A percentile compares a stretch with the other conserved stretches of the same genome.
These are phyloP conservation scores for Tetrapedia diversipes DNA, from an alignment of 2,888 invertebrate species.

Conservation along the genomic window DNA sequence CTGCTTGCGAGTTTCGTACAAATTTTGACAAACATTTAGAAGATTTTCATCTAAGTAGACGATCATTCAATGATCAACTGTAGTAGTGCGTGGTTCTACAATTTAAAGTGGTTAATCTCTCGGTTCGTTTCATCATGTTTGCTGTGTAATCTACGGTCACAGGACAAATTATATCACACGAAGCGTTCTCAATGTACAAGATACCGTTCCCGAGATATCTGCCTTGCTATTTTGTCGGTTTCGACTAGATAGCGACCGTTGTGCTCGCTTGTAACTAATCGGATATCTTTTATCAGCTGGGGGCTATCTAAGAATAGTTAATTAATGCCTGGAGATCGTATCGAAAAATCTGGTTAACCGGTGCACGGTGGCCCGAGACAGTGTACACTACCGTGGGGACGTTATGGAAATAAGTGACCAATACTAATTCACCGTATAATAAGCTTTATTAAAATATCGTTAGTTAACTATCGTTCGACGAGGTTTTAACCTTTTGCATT, in stretches of 20 bases:
- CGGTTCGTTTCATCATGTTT: neutral
- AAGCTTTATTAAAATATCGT: too few species aligned
- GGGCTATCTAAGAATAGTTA: slow-evolving; percentile 29
- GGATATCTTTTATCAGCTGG: slow-evolving; percentile 31
- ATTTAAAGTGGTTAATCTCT: neutral
- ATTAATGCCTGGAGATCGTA: slow-evolving; percentile 34
- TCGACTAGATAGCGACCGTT: slow-evolving; percentile 15
- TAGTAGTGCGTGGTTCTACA: too few species aligned
- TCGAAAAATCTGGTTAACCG: slow-evolving; percentile 30
- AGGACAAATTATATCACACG: slow-evolving; percentile 22
- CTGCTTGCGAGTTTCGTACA: too few species aligned
- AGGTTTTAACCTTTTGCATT: too few species aligned
- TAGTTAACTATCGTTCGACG: too few species aligned
- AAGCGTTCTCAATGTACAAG: slow-evolving; percentile 20
- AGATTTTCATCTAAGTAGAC: too few species aligned
- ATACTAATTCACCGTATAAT: too few species aligned
- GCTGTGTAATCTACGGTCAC: neutral
- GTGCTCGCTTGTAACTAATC: slow-evolving; percentile 23
- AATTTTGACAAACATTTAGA: too few species aligned
- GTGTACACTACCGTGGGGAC: too few species aligned
- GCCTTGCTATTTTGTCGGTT: slow-evolving; percentile 22
- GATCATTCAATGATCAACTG: too few species aligned
- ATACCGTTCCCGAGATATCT: slow-evolving; percentile 1
- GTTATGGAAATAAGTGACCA: too few species aligned
- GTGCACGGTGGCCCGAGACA: neutral